Evolutionary conservation across 2,113 vertebrate species (phyloP), one percentile per base, ranked within the genome.

Genomic region (Carollia perspicillata): DNA sequence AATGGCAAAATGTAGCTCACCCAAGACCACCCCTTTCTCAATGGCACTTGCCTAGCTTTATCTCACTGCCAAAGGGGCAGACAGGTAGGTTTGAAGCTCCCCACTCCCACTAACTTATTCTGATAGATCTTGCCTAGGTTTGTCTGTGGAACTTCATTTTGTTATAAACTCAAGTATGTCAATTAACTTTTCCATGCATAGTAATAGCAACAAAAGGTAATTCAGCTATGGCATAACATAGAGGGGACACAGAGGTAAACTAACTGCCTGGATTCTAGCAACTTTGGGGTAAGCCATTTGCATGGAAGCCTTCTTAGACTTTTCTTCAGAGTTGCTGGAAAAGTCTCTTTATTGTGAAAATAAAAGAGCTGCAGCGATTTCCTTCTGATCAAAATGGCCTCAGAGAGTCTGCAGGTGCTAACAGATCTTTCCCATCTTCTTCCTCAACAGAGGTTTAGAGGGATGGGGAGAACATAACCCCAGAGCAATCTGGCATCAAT

Each of bases 281-380:
- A 44, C 33, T 88, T 89, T 60, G 75, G 14, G 6, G 42, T 18
- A 75, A 84, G 74, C 10, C 8, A 79, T 20, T 7, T 71, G 30
- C 30, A 87, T 3, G 22, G 44, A 91, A 80, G 42, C n/a, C 14
- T 71, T n/a, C 40, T 69, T 23, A 66, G 63, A 33, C n/a, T 74
- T 81, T 65, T 84, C 75, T 33, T 58, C 51, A 93, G 16, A 44
- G 30, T 78, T 55, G 89, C 12, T 53, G 30, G 55, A 74, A 91
- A 85, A 94, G 35, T 88, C 72, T 58, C 53, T 95, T 93, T 84
- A 84, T 0, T 84, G 8, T 85, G 33, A 23, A 83, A 90, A 84
- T 49, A 58, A 68, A 68, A 84, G 65, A 51, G 30, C 12, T 92
- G 49, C 23, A 81, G 2, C 3, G 66, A 44, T 51, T 86, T 89